Percentiles rank a stretch among this genome's conserved stretches.
These are phyloP conservation scores for Holacanthus passer DNA, from an alignment of 2,113 vertebrate genomes.

Conservation along the genomic window DNA sequence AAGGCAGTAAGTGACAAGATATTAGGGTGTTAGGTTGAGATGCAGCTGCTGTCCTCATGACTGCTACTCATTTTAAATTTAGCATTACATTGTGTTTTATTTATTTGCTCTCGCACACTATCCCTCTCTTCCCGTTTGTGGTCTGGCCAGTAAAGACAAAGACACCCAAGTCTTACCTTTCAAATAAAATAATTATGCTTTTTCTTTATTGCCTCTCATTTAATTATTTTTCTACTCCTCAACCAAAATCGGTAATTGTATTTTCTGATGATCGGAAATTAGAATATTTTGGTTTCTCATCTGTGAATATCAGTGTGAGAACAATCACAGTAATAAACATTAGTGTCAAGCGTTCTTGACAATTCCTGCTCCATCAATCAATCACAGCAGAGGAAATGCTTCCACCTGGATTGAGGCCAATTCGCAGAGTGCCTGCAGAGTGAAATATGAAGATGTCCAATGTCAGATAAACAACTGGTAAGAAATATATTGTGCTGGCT, in stretches of 20 bases:
- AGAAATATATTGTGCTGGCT: not conserved
- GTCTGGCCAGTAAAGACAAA: not conserved
- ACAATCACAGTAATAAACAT: not conserved
- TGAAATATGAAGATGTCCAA: slow-evolving; percentile 21
- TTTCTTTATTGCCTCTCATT: not conserved
- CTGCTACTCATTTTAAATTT: not conserved
- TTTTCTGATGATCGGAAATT: not conserved
- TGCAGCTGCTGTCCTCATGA: not conserved
- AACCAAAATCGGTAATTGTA: not conserved
- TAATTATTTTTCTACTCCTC: not conserved
- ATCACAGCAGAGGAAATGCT: not conserved
- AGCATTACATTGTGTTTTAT: not conserved
- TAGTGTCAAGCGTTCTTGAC: not conserved
- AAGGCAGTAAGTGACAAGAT: not conserved
- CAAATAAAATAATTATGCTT: not conserved
- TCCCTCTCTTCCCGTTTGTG: not conserved
- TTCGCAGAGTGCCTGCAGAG: not conserved
- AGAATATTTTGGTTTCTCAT: not conserved
- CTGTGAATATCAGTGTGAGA: not conserved
- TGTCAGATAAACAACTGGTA: not conserved
- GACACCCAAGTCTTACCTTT: not conserved
- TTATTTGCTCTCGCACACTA: not conserved
- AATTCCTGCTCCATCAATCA: slow-evolving; percentile 9
- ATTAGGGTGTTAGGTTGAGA: not conserved
- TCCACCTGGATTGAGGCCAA: not conserved